These are phyloP conservation scores for Calephelis virginiensis DNA, from an alignment of 1,140 invertebrate species.

Conservation along the genomic window DNA sequence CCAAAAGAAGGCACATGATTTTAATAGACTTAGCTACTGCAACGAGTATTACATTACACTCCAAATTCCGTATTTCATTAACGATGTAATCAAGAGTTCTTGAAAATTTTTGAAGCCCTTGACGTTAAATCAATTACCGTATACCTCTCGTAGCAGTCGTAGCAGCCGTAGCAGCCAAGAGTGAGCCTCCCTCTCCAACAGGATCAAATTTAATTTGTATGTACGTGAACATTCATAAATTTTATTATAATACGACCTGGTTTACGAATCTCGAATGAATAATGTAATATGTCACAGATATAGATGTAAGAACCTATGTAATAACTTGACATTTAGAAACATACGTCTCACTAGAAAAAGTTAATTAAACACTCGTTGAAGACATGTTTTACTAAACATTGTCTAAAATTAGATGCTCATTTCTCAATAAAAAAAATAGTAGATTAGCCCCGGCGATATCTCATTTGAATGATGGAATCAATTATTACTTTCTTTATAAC, in stretches of 20 bases:
- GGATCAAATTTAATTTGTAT: constrained; percentile 8
- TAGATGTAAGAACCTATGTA: neutral
- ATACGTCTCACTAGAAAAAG: too few species aligned
- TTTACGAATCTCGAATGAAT: neutral
- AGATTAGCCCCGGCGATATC: too few species aligned
- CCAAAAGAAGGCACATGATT: too few species aligned
- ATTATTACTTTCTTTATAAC: too few species aligned
- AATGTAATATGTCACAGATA: neutral
- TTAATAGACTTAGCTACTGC: too few species aligned
- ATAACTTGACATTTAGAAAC: neutral
- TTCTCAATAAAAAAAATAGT: too few species aligned
- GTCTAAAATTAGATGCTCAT: too few species aligned
- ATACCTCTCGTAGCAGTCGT: neutral
- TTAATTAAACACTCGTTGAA: too few species aligned
- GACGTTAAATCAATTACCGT: constrained; percentile 8
- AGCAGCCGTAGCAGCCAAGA: neutral
- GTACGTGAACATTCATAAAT: constrained; percentile 11
- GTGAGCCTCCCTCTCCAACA: neutral
- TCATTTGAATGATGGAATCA: too few species aligned
- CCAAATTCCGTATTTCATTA: neutral
- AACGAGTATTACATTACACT: too few species aligned
- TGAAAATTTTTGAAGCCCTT: constrained; percentile 7
- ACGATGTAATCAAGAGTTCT: neutral
- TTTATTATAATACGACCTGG: constrained; percentile 2
- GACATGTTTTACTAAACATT: too few species aligned